Percentiles rank a stretch among this genome's conserved stretches.
phyloP scores from a whole-genome alignment of 2,888 invertebrate genomes.

The Yponomeuta malinellus region DNA sequence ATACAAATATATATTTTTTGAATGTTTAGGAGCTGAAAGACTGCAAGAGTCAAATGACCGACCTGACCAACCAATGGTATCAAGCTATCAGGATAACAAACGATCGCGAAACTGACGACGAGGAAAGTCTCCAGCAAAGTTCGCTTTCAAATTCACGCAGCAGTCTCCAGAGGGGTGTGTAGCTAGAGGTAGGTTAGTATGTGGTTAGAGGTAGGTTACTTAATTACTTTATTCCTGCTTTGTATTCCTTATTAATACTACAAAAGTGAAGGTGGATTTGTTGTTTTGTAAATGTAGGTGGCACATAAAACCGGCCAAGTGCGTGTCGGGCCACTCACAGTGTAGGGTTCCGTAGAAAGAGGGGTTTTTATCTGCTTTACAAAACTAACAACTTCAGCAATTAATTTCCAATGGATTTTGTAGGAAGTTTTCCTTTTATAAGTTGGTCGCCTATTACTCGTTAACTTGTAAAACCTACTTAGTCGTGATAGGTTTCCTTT shows the following conservation, averaged over 20 bases:
- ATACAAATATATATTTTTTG: neutral
- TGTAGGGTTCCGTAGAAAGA: too few relatives aligned
- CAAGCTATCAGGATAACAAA: constrained; percentile 95
- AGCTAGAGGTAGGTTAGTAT: neutral
- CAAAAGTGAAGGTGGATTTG: neutral
- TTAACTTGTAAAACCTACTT: too few relatives aligned
- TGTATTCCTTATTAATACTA: neutral
- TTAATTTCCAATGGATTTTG: too few relatives aligned
- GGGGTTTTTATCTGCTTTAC: too few relatives aligned
- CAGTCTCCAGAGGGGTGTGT: constrained; percentile 58
- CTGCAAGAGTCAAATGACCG: constrained; percentile 97
- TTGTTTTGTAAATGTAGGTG: too few relatives aligned
- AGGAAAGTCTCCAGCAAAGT: constrained; percentile 55
- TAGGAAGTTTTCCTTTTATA: too few relatives aligned
- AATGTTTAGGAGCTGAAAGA: constrained; percentile 88
- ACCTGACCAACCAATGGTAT: constrained; percentile 97
- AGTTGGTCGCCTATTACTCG: too few relatives aligned
- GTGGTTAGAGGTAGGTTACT: neutral
- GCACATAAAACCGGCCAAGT: too few relatives aligned
- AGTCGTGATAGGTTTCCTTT: too few relatives aligned
- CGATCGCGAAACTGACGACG: constrained; percentile 89
- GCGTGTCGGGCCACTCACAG: too few relatives aligned
- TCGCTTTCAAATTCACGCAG: constrained; percentile 59
- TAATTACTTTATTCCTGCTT: neutral
- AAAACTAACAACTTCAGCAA: too few relatives aligned